phyloP scores from a whole-genome alignment of 2,797 vertebrate genomes.

The Periparus ater region DNA sequence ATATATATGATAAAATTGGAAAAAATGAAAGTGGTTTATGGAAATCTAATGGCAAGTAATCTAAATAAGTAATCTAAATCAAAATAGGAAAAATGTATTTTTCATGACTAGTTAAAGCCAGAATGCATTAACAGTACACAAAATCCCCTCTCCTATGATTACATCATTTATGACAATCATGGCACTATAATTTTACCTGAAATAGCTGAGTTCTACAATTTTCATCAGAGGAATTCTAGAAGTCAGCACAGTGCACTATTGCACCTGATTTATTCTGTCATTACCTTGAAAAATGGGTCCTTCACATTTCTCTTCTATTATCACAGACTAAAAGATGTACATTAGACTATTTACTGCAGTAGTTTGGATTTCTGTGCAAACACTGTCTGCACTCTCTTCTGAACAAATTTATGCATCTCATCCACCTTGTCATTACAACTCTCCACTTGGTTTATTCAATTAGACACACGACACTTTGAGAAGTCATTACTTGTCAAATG shows the following conservation, averaged over 20 bases:
- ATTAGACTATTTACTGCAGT: constrained; percentile 80
- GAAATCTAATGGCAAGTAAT: constrained; percentile 64
- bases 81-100: constrained; percentile 55
- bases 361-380: constrained; percentile 72
- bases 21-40: constrained; percentile 59
- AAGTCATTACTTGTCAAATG: constrained; percentile 73
- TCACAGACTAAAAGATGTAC: constrained; percentile 80
- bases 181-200: constrained; percentile 74
- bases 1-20: constrained; percentile 53
- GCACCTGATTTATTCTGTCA: constrained; percentile 86
- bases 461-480: constrained; percentile 75
- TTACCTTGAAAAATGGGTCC: constrained; percentile 85
- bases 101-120: constrained; percentile 66
- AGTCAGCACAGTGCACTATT: constrained; percentile 75
- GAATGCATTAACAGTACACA: constrained; percentile 53
- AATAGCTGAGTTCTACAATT: constrained; percentile 81
- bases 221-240: constrained; percentile 73
- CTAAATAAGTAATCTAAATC: constrained; percentile 64
- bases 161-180: constrained; percentile 74
- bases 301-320: constrained; percentile 84
- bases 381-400: constrained; percentile 58
- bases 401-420: constrained; percentile 65
- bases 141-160: constrained; percentile 65
- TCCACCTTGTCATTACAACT: constrained; percentile 70
- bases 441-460: constrained; percentile 77